phyloP scores from a whole-genome alignment of 1,140 invertebrate species.

The Leptopilina boulardi region DNA sequence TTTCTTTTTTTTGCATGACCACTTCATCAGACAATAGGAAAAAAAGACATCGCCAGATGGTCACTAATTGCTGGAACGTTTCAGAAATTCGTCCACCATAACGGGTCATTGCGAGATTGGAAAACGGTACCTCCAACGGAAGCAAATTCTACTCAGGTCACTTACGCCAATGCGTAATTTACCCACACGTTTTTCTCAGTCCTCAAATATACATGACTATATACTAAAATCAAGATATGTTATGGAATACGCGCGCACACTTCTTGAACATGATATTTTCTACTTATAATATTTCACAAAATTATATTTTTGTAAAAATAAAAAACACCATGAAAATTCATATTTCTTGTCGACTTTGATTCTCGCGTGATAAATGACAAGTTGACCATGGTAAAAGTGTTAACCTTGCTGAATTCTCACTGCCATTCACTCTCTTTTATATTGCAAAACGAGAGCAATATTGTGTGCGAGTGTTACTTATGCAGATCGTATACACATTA shows the following conservation, averaged over 20 bases:
- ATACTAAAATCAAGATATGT: neutral
- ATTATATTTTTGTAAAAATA: neutral
- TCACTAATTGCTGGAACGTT: conserved; percentile 37
- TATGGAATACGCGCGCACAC: neutral
- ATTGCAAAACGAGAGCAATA: no score
- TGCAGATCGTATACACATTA: neutral
- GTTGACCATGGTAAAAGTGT: conserved; percentile 11
- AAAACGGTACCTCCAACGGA: conserved; percentile 50
- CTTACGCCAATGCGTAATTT: conserved; percentile 43
- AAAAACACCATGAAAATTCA: neutral
- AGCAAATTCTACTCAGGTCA: conserved; percentile 10
- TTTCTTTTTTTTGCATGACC: neutral
- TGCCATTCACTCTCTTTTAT: conserved; percentile 22
- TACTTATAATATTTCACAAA: no score
- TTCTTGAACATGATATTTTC: neutral
- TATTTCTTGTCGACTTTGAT: neutral
- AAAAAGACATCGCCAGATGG: conserved; percentile 35
- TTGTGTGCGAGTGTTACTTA: no score
- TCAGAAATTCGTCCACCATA: conserved; percentile 47
- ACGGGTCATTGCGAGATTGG: conserved; percentile 61
- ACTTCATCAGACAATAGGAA: neutral
- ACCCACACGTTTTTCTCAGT: conserved; percentile 17
- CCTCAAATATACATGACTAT: neutral
- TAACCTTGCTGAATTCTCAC: conserved; percentile 31
- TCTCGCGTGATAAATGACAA: neutral